phyloP scores from a whole-genome alignment of 2,113 vertebrate genomes.

The Capreolus pygargus region DNA sequence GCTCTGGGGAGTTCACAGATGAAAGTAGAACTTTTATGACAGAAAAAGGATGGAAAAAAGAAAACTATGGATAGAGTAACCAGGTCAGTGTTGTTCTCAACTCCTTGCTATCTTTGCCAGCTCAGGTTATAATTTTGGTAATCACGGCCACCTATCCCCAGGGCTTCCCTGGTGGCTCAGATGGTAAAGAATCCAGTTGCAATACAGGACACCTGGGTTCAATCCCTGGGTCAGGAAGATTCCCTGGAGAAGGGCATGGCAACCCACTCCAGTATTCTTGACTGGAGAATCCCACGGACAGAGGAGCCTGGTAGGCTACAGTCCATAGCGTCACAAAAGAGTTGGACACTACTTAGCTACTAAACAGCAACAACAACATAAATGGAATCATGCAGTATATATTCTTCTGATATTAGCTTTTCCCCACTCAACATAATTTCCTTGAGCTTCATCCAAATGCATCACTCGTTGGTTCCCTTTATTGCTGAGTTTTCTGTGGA shows the following conservation, averaged over 20 bases:
- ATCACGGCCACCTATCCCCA: neutral
- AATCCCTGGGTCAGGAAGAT: neutral
- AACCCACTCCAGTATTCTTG: neutral
- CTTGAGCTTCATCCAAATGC: neutral
- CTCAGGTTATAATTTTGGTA: neutral
- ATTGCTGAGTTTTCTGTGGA: neutral
- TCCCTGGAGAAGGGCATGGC: neutral
- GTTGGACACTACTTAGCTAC: neutral
- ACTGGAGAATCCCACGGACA: neutral
- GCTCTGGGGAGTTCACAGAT: neutral
- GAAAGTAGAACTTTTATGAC: too few species aligned
- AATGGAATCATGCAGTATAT: neutral
- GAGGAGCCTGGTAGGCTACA: neutral
- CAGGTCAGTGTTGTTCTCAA: neutral
- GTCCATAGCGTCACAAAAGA: neutral
- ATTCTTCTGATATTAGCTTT: neutral
- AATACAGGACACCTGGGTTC: neutral
- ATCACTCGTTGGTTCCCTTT: neutral
- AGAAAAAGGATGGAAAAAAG: neutral
- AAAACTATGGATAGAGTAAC: neutral
- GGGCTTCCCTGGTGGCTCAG: neutral
- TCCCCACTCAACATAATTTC: neutral
- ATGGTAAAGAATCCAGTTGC: neutral
- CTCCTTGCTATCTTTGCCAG: neutral
- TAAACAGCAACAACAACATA: neutral